Base-by-base conservation (phyloP, 2,888 invertebrate genomes). In the Archips xylosteana region DNA sequence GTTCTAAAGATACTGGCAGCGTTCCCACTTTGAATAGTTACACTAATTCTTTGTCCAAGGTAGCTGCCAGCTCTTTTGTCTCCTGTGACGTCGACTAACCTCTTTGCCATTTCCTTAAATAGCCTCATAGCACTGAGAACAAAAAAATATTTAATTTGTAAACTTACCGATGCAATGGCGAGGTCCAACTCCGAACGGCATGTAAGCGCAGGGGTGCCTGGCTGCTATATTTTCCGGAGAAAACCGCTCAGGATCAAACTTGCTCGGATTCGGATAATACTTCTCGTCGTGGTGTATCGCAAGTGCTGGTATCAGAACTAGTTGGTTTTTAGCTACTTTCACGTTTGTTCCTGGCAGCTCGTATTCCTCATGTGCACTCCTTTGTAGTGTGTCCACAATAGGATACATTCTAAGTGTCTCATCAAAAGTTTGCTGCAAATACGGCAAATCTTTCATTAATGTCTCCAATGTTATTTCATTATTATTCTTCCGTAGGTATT, bases 211-310 rank as follows among this genome's bases (percentile, higher is more conserved):
- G 0, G 76, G 75, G 63, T 76, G 75, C 8, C 76, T 75, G 4
- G 13, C 36, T 12, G 73, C 75, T 36, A 54, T 62, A 10, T 77
- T 78, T 47, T 79, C 80, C n/a, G 77, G 74, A 1, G 75, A 49
- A 51, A 80, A 81, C 13, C 78, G 75, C 0, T 81, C 79, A 4
- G 81, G 81, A 57, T 81, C 78, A 67, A 80, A 81, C 62, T 75
- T 77, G 3, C 75, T 51, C 0, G 81, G 80, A 2, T 81, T 65
- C 0, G 78, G 76, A 32, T 74, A 81, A 69, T 78, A 73, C 61
- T 77, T 74, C 59, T 69, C 68, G 61, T 80, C 80, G 13, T 67
- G 60, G 42, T 80, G 80, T 6, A 78, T 70, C 10, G 73, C 78
- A 9, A 60, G 42, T 13, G 15, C 64, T 13, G 78, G 66, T 4